Percentiles rank a stretch among this genome's conserved stretches.
These are phyloP conservation scores for Platyscapa corneri DNA, from an alignment of 1,140 invertebrate genomes.

Conservation along the genomic window DNA sequence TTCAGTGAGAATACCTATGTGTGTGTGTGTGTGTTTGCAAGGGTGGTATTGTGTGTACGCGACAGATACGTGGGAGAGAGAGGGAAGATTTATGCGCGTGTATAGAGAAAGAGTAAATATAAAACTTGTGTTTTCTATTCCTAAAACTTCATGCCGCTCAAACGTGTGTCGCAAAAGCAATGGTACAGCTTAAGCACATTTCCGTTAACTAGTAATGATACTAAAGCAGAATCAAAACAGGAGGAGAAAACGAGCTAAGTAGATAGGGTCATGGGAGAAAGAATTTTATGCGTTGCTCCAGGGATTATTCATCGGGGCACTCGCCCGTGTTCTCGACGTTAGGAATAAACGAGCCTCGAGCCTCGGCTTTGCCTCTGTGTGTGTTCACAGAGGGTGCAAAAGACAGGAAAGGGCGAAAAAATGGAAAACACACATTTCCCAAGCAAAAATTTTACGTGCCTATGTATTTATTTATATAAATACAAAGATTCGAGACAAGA, in stretches of 20 bases:
- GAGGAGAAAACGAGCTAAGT: not conserved
- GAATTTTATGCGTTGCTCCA: slow-evolving; percentile 29
- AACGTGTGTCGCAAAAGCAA: not conserved
- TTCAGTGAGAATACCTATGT: not conserved
- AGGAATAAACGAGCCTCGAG: slow-evolving; percentile 29
- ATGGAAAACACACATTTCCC: not conserved
- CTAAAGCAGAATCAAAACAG: not conserved
- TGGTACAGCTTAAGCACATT: not conserved
- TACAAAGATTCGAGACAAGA: not conserved
- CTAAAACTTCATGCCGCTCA: not conserved
- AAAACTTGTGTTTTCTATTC: not conserved
- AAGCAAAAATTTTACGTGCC: not conserved
- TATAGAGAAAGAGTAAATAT: not conserved
- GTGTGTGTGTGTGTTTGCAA: not conserved
- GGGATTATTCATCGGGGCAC: slow-evolving; percentile 35
- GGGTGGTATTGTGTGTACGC: no score
- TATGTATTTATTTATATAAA: slow-evolving; percentile 8
- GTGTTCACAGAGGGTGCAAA: not conserved
- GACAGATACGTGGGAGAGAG: not conserved
- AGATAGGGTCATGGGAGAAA: not conserved
- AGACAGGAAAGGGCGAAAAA: not conserved
- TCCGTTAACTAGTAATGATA: not conserved
- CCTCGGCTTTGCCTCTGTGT: not conserved
- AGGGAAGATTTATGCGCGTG: no score
- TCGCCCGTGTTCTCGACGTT: slow-evolving; percentile 6